Evolutionary conservation across 2,113 vertebrate genomes (phyloP), one percentile per base, ranked within the genome.

Genomic region (Thunnus maccoyii): DNA sequence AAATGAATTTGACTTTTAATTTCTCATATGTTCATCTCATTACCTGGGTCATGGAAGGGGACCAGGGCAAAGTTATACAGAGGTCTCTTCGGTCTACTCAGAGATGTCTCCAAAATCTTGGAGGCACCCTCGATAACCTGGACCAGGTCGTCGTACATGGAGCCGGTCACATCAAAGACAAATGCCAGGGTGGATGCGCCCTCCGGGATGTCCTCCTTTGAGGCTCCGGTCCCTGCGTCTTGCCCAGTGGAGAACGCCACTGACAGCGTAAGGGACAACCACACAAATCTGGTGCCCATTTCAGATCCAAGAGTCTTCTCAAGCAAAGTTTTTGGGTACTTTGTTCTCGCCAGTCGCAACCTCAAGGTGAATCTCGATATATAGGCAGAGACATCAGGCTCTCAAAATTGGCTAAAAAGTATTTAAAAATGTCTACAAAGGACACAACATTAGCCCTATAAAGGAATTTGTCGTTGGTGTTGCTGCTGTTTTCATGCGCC

Each of bases 91-190:
- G 97, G 97, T 96, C 98, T 96, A 87, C 94, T 99, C 30, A 99
- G 93, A 54, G 98, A 99, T 1, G 97, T 99, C 73, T 99, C 98
- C 93, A 99, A 78, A 63, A 99, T 99, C 93, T 99, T 99, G 77
- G 98, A 99, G 3, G 98, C 98, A 3, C 98, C 98, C 82, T 99
- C 98, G 66, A 99, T 98, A 6, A 99, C 98, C 91, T 99, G 98
- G 72, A 99, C 97, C 85, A 99, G 88, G 82, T 99, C 98, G 73
- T 99, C 98, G 70, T 99, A 99, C 98, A 99, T 99, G 92, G 98
- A 99, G 18, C 98, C 98, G 51, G 98, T 99, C 46, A 99, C 98
- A 84, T 99, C 98, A 69, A 99, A 99, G n/a, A 99, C 98, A 90
- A 99, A 99, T 0, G 98, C 96, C 90, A 99, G 91, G 55, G 98